phyloP scores from a whole-genome alignment of 2,888 invertebrate genomes.

The Syrphus vitripennis region DNA sequence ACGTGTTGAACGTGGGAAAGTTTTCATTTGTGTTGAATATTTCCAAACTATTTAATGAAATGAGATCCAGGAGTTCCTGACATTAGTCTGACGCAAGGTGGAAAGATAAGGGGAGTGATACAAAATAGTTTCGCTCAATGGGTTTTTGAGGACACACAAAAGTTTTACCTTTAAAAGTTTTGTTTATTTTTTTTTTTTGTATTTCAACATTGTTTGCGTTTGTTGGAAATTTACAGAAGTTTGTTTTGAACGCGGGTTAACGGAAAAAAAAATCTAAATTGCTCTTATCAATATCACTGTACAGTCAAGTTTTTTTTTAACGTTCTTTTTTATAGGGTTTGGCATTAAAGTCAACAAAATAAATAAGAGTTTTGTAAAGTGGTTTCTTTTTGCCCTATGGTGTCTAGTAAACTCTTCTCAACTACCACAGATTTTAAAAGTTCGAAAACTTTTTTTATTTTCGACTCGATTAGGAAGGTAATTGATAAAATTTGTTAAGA shows the following conservation, averaged over 20 bases:
- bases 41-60: slow-evolving; percentile 24
- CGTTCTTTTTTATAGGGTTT: background rate
- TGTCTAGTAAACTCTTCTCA: background rate
- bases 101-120: background rate
- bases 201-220: background rate
- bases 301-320: background rate
- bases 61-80: background rate
- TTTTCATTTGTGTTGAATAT: slow-evolving; percentile 43
- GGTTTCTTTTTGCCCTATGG: background rate
- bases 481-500: too few species aligned
- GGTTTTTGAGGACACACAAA: background rate
- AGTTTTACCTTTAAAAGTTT: background rate
- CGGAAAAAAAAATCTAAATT: background rate
- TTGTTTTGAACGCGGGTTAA: background rate
- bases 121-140: background rate
- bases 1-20: slow-evolving; percentile 61
- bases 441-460: too few species aligned
- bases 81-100: background rate
- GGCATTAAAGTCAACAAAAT: background rate
- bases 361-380: background rate
- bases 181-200: background rate
- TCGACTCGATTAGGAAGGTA: too few species aligned
- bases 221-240: background rate
- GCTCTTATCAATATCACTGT: background rate
- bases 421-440: too few species aligned